Evolutionary conservation across 2,888 invertebrate genomes (phyloP), one percentile per base, ranked within the genome.

Genomic region (Andrena chrysosceles): DNA sequence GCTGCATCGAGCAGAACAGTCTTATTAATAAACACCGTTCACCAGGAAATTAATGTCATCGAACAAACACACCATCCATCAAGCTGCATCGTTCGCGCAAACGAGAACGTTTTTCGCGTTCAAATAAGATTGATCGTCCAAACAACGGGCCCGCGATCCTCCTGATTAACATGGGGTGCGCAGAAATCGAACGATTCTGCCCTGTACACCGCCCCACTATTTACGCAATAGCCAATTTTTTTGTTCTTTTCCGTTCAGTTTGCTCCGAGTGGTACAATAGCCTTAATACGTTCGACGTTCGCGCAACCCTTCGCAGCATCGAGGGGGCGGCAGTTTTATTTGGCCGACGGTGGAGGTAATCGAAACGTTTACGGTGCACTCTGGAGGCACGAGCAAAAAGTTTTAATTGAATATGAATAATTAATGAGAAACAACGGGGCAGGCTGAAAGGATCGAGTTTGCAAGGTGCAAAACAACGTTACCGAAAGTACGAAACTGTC

Each of bases 401-500:
- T 85, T 87, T 85, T 87, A 87, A 87, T 87, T 87, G 87, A 84
- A 81, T 85, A 83, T 87, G 81, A 87, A 87, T 87, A 85, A 87
- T 87, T 85, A 87, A 84, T 54, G 79, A 76, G 73, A 35, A 72
- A 68, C 77, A 60, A 42, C 60, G 33, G 66, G 23, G 33, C 31
- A 23, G 48, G 64, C 33, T n/a, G 62, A 62, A 63, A 52, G 52
- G 60, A 54, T 54, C 66, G 33, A n/a, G 49, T 68, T 35, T 29
- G 35, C 60, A 62, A 67, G 73, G 42, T 60, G 69, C 72, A 48
- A 76, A 80, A 71, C 76, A 52, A 6, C 29, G 33, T 56, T 52
- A 60, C 23, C 31, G 62, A 52, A 42, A 42, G 35, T 49, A 63
- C 31, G 42, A 49, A 72, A 72, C 79, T 79, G 79, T 72, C 79